Percentiles rank a stretch among this genome's conserved stretches.
These are phyloP conservation scores for Dinomys branickii DNA, from an alignment of 2,113 vertebrate genomes.

Conservation along the genomic window DNA sequence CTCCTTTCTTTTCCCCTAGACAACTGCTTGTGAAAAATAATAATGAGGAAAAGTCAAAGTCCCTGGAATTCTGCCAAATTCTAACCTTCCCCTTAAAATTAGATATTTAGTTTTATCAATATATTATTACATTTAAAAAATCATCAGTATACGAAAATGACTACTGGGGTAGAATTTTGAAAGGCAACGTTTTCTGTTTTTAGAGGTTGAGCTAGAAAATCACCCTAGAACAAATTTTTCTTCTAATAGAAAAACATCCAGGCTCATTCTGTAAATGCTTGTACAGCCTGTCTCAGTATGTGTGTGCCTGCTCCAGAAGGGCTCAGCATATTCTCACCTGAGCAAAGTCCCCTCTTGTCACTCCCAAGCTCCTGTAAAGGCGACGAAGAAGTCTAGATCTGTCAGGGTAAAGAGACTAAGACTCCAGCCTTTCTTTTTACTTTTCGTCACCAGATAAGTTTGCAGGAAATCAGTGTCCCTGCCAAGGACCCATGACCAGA, in stretches of 20 bases:
- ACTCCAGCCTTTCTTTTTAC: neutral
- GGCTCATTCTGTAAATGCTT: neutral
- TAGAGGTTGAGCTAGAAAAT: neutral
- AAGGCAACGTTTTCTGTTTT: neutral
- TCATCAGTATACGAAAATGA: neutral
- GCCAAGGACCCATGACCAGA: neutral
- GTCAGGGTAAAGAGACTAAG: neutral
- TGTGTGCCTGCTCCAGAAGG: neutral
- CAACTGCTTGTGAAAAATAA: neutral
- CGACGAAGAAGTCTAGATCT: neutral
- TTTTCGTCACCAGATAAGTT: neutral
- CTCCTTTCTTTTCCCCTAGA: neutral
- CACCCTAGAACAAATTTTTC: neutral
- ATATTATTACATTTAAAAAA: neutral
- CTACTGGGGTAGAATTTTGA: neutral
- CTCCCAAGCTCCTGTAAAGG: neutral
- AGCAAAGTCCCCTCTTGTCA: neutral
- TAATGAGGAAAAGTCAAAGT: neutral
- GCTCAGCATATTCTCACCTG: neutral
- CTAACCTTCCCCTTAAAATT: neutral
- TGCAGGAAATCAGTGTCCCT: neutral
- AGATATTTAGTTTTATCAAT: neutral
- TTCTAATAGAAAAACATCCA: neutral
- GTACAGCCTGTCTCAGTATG: neutral
- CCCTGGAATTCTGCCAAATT: neutral